Evolutionary conservation across 2,888 invertebrate genomes (phyloP), one percentile per base, ranked within the genome.

Genomic region (Spialia ferax): DNA sequence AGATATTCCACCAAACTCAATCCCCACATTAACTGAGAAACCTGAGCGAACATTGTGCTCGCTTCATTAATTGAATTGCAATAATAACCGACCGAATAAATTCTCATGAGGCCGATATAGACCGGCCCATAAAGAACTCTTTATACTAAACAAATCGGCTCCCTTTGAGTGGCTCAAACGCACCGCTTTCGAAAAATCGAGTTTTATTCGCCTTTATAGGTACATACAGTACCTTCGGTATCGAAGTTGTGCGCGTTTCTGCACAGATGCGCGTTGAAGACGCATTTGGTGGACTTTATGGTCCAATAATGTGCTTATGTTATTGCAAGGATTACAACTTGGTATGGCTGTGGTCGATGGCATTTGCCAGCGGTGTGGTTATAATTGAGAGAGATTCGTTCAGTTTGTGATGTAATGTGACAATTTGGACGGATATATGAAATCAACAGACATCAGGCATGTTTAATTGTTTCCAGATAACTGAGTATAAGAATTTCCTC

Each of bases 121-220:
- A 79, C 65, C 54, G 78, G 75, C 79, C 84, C 82, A 82, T 87
- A 91, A 90, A 88, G 87, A 87, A 86, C 81, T 85, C 91, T 93
- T 93, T 92, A 91, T 91, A 86, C 88, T 87, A 90, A 91, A 93
- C 91, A 93, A 93, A 91, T 93, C 93, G 93, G 93, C 83, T 81
- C 85, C 86, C 88, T 93, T 93, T 92, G 91, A 87, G 81, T 74
- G 72, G 69, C 73, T 85, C 91, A 92, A 91, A 91, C 78, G 84
- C 69, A 81, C 93, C 92, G 91, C 82, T 72, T 71, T 69, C 81
- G 77, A 3, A 38, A n/a, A n/a, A 80, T 84, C 81, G 78, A 80
- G 84, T 87, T 89, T 90, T 89, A 87, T 89, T 86, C 84, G 85
- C 86, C 84, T 81, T 83, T 82, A 78, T 80, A 18, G 8, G 15